Conservation (phyloP, 2,113 vertebrate genomes). For the Pluvianellus socialis region DNA sequence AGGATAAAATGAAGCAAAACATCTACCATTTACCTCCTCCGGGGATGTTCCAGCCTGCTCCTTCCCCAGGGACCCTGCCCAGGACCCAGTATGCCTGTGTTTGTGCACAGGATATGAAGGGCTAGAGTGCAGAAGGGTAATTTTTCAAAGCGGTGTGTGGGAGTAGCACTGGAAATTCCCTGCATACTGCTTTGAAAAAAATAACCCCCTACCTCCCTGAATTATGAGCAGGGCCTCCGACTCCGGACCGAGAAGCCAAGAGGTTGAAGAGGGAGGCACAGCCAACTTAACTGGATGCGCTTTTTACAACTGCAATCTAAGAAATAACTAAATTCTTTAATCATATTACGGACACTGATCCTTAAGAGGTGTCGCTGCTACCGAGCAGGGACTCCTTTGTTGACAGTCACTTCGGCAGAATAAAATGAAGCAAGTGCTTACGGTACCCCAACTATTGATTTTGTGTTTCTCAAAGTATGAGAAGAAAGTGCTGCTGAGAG, state of each 20-base stretch:
- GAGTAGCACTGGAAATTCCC: conserved; percentile 43
- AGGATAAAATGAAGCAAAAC: conserved; percentile 35
- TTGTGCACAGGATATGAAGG: conserved; percentile 52
- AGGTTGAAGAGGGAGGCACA: neutral
- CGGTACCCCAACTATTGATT: conserved; percentile 21
- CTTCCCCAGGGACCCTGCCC: neutral
- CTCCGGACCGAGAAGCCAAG: neutral
- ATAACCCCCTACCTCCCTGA: neutral
- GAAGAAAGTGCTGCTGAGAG: conserved; percentile 29
- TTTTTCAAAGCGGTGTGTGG: conserved; percentile 31
- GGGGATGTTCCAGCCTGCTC: conserved; percentile 24
- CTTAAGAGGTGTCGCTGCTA: neutral
- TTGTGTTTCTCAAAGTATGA: conserved; percentile 5
- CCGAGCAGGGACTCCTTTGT: neutral
- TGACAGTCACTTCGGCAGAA: conserved; percentile 10
- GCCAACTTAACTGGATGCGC: neutral
- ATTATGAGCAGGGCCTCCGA: conserved; percentile 16
- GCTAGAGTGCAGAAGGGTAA: conserved; percentile 35
- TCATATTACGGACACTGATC: neutral
- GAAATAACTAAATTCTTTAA: conserved; percentile 2
- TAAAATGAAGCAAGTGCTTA: neutral
- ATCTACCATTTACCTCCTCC: conserved; percentile 1
- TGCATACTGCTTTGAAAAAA: conserved; percentile 31
- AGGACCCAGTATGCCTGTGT: conserved; percentile 23
- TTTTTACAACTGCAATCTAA: neutral